Evolutionary conservation across 2,888 invertebrate genomes (phyloP), one percentile per base, ranked within the genome.

Genomic region (Xiphydria camelus): DNA sequence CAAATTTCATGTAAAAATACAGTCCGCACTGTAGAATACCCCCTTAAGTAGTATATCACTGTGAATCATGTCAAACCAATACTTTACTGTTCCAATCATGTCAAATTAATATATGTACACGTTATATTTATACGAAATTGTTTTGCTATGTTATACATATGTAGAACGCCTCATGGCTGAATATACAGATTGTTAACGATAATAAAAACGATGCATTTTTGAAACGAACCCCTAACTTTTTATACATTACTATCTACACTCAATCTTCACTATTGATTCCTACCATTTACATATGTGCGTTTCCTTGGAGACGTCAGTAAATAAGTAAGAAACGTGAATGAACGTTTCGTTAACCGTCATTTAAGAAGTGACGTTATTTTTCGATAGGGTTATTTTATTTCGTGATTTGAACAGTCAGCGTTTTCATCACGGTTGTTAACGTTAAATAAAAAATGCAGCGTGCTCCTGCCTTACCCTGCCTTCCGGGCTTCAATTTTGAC

Each of bases 401-500:
- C 7, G 7, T 15, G 17, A 10, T 7, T 10, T 17, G 14, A 15
- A 9, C n/a, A 9, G 10, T n/a, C n/a, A 15, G 4, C 4, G 6
- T 34, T 18, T 14, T 5, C 3, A 29, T 29, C 12, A 4, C 4
- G 7, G 5, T 14, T 29, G 29, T 5, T 6, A 32, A 32, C 12
- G 12, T 32, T n/a, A 18, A 10, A 34, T 15, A 15, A 45, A 63
- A 51, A 50, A 80, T 80, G 80, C 61, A 82, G 44, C 78, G 87
- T 45, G 80, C 83, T 68, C 84, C 86, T 21, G 79, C 83, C 68
- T 77, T 91, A 64, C 90, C 91, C 1, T 76, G 86, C 57, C 77
- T 90, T 52, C 90, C 91, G 2, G 90, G 90, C 38, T 87, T 83
- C 65, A 82, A 82, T 23, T 82, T 86, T 53, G 78, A 82, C 69